phyloP scores from a whole-genome alignment of 1,140 invertebrate species.

The Drosophila navojoa region DNA sequence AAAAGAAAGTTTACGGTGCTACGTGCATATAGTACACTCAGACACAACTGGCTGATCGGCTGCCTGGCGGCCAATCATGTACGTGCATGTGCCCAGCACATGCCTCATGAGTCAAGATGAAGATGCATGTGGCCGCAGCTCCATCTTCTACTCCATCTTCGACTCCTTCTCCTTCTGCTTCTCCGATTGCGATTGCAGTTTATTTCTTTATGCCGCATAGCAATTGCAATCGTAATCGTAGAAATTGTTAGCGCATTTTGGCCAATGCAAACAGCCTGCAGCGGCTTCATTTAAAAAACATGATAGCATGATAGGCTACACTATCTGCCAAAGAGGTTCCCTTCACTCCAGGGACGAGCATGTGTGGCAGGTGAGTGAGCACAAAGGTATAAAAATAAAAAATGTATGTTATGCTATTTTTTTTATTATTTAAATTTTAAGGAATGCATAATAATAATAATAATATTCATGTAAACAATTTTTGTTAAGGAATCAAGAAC shows the following conservation, averaged over 20 bases:
- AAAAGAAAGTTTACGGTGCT: slow-evolving; percentile 62
- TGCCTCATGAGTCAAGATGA: slow-evolving; percentile 69
- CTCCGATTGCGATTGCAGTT: slow-evolving; percentile 36
- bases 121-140: slow-evolving; percentile 62
- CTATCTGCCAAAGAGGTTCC: neutral
- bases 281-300: slow-evolving; percentile 77
- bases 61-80: slow-evolving; percentile 72
- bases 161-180: slow-evolving; percentile 16
- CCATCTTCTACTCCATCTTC: slow-evolving; percentile 10
- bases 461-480: too few species aligned
- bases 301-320: slow-evolving; percentile 63
- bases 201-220: slow-evolving; percentile 59
- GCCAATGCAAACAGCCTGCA: slow-evolving; percentile 75
- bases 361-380: too few species aligned
- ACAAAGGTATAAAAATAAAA: too few species aligned
- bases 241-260: slow-evolving; percentile 82
- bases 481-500: too few species aligned
- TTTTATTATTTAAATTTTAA: too few species aligned
- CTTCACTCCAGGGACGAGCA: slow-evolving; percentile 7
- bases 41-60: slow-evolving; percentile 61
- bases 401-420: too few species aligned
- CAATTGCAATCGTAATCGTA: slow-evolving; percentile 77
- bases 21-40: slow-evolving; percentile 57
- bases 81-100: slow-evolving; percentile 65
- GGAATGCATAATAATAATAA: too few species aligned